Conservation (phyloP, 2,888 invertebrate species). For the Polydrusus pterygomalis region DNA sequence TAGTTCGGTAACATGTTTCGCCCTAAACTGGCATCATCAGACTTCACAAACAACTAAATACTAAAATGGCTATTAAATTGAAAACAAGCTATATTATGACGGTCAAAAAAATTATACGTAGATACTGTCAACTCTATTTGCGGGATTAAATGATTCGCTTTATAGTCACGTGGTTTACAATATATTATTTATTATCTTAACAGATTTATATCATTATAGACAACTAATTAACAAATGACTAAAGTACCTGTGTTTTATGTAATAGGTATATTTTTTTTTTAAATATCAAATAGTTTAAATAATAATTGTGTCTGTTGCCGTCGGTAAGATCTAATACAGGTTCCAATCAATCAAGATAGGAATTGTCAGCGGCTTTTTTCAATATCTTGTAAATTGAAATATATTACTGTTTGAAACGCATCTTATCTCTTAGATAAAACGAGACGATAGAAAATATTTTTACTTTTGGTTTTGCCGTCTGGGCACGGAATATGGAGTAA, state of each 20-base stretch:
- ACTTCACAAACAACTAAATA: too few relatives aligned
- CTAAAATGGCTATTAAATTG: too few relatives aligned
- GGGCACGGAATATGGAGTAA: background rate
- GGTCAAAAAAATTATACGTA: too few relatives aligned
- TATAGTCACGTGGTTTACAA: background rate
- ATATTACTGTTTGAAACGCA: conserved; percentile 48
- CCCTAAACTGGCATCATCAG: too few relatives aligned
- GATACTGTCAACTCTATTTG: too few relatives aligned
- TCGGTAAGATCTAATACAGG: conserved; percentile 38
- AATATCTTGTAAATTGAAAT: conserved; percentile 48
- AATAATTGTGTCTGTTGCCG: conserved; percentile 45
- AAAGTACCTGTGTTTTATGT: conserved; percentile 33
- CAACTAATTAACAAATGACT: background rate
- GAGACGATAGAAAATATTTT: conserved; percentile 33
- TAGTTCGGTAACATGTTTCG: too few relatives aligned
- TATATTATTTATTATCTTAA: too few relatives aligned
- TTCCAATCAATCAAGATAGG: conserved; percentile 48
- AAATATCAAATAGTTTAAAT: conserved; percentile 46
- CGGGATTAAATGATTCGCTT: too few relatives aligned
- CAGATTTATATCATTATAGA: too few relatives aligned
- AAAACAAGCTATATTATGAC: too few relatives aligned
- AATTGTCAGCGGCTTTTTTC: conserved; percentile 50
- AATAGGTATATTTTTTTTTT: conserved; percentile 30
- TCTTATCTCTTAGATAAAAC: conserved; percentile 38
- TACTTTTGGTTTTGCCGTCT: background rate